Base-by-base conservation (phyloP, 2,888 invertebrate genomes). In the Entomobrya multifasciata region DNA sequence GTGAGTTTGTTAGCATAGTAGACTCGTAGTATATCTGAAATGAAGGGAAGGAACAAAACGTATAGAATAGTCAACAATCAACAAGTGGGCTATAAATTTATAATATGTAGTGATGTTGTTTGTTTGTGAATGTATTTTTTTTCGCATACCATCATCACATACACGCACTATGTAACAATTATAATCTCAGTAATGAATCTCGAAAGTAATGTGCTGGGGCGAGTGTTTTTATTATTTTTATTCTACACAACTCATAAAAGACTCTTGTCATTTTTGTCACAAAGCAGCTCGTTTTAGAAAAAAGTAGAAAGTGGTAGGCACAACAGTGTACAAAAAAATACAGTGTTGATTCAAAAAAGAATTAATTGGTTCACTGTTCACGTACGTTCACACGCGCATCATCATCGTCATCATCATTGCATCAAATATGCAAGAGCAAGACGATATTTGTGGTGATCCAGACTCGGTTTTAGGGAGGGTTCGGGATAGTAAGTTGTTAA, bases 381-480 rank as follows among this genome's bases (percentile, higher is more conserved):
- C 49, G 8, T 15, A 17, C 25, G 25, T 20, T 20, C 13, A 70
- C 27, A 8, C 62, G 44, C 22, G 72, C 70, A 72, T 72, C 72
- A 67, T 47, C 30, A 77, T 13, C 57, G 20, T 62, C n/a, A n/a
- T n/a, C n/a, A n/a, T n/a, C n/a, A n/a, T n/a, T 52, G 5, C 20
- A 49, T 44, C 49, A 27, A 49, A 49, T 62, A 82, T 82, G 82
- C 74, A 84, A 36, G 80, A 80, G n/a, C 79, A 86, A n/a, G 85
- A 85, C 44, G 80, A 86, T 60, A 44, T 47, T 30, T 77, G 36
- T 52, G 57, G 13, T 44, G 86, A 80, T 74, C 86, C 86, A 62
- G 65, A 86, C 49, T 55, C 80, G 49, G 86, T 86, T 74, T 80
- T 86, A 80, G 86, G 86, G 11, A 86, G 86, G 67, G 86, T 86